Conservation (phyloP, 2,888 invertebrate genomes). For the Pandemis cinnamomeana region DNA sequence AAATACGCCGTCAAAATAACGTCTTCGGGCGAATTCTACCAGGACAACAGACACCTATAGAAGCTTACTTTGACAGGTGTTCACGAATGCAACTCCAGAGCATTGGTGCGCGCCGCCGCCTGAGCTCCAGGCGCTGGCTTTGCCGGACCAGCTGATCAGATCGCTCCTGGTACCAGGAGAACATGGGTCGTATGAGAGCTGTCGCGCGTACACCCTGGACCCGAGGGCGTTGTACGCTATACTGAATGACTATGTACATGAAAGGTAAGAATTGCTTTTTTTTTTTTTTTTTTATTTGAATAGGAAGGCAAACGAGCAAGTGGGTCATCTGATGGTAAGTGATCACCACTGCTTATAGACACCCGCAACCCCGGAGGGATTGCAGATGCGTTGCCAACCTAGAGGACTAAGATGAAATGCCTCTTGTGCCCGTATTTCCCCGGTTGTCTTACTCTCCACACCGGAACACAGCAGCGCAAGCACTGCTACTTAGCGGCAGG, state of each 20-base stretch:
- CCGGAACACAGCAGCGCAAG: no score
- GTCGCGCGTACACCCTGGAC: constrained; percentile 82
- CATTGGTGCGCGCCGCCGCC: constrained; percentile 87
- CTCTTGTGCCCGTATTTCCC: no score
- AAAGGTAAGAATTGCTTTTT: constrained; percentile 59
- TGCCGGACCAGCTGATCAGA: constrained; percentile 78
- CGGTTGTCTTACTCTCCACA: no score
- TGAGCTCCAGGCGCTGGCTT: constrained; percentile 75
- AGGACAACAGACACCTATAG: background rate
- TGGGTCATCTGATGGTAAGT: no score
- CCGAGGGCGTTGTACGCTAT: constrained; percentile 58
- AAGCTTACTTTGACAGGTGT: constrained; percentile 76
- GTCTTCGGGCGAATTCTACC: background rate
- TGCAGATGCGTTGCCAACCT: no score
- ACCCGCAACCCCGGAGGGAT: no score
- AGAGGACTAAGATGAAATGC: no score
- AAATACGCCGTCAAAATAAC: no score
- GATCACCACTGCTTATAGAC: no score
- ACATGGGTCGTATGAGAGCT: constrained; percentile 78
- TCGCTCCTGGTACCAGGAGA: constrained; percentile 81
- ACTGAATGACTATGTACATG: constrained; percentile 61
- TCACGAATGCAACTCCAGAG: constrained; percentile 88
- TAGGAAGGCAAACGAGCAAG: no score
- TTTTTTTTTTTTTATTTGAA: no score
- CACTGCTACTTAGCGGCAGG: no score